phyloP scores from a whole-genome alignment of 2,888 invertebrate species.

The Ophonus ardosiacus region DNA sequence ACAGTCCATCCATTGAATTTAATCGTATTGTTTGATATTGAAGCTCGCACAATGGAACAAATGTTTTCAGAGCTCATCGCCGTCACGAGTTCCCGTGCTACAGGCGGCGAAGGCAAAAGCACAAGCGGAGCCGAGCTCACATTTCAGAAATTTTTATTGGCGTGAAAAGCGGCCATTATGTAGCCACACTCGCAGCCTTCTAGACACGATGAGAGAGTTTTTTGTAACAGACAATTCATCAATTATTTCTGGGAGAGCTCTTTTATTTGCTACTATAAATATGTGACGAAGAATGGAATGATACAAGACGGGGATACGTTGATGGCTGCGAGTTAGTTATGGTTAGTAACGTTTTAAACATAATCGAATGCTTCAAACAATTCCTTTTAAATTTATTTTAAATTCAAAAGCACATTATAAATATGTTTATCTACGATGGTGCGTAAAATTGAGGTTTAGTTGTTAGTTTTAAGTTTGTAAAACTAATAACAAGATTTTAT shows the following conservation, averaged over 20 bases:
- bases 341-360: not conserved
- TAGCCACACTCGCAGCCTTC: not conserved
- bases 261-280: constrained; percentile 21
- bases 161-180: constrained; percentile 50
- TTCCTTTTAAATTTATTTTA: no score
- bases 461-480: no score
- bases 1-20: constrained; percentile 61
- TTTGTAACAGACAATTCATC: constrained; percentile 16
- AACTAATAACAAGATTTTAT: no score
- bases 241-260: constrained; percentile 11
- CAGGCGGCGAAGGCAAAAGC: constrained; percentile 9
- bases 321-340: not conserved
- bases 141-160: constrained; percentile 49
- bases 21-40: constrained; percentile 63
- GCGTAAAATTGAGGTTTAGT: no score
- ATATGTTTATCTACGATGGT: no score
- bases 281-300: not conserved
- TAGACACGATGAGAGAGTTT: not conserved
- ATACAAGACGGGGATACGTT: not conserved
- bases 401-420: no score
- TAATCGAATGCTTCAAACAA: not conserved
- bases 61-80: constrained; percentile 57
- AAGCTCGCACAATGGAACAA: constrained; percentile 63
- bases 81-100: constrained; percentile 19
- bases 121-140: not conserved